Conservation (phyloP, 2,888 invertebrate species). For the Pollenia labialis region DNA sequence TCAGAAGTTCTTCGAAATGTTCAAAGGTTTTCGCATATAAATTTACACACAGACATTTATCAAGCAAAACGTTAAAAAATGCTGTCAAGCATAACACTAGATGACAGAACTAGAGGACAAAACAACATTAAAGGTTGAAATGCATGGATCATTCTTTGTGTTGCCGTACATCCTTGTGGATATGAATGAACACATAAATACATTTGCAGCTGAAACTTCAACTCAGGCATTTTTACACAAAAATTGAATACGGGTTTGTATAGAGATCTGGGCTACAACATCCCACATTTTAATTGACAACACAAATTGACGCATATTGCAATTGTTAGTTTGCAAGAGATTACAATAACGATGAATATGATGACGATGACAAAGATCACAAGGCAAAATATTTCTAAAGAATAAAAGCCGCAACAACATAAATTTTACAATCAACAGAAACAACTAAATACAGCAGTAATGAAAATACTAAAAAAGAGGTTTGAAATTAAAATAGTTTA, state of each 20-base stretch:
- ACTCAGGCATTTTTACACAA: neutral
- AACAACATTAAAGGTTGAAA: slow-evolving; percentile 50
- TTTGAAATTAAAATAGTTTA: neutral
- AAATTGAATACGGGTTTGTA: slow-evolving; percentile 43
- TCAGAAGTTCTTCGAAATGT: neutral
- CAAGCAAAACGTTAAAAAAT: slow-evolving; percentile 23
- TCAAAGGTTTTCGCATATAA: neutral
- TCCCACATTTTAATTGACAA: slow-evolving; percentile 67
- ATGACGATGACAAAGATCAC: slow-evolving; percentile 30
- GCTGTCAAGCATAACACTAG: slow-evolving; percentile 48
- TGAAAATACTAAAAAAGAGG: slow-evolving; percentile 10
- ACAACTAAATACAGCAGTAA: slow-evolving; percentile 4
- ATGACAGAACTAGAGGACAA: slow-evolving; percentile 57
- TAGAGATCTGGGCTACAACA: slow-evolving; percentile 7
- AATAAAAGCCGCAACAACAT: neutral
- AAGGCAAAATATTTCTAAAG: neutral
- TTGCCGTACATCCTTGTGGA: slow-evolving; percentile 43
- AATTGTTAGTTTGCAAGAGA: slow-evolving; percentile 46
- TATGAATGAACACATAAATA: slow-evolving; percentile 35
- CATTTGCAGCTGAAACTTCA: neutral
- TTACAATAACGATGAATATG: slow-evolving; percentile 47
- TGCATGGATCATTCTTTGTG: slow-evolving; percentile 58
- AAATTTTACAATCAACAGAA: slow-evolving; percentile 1
- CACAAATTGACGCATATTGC: slow-evolving; percentile 66
- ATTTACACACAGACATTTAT: slow-evolving; percentile 6